Evolutionary conservation across 2,888 invertebrate genomes (phyloP).

Genomic region (Conops quadrifasciatus): DNA sequence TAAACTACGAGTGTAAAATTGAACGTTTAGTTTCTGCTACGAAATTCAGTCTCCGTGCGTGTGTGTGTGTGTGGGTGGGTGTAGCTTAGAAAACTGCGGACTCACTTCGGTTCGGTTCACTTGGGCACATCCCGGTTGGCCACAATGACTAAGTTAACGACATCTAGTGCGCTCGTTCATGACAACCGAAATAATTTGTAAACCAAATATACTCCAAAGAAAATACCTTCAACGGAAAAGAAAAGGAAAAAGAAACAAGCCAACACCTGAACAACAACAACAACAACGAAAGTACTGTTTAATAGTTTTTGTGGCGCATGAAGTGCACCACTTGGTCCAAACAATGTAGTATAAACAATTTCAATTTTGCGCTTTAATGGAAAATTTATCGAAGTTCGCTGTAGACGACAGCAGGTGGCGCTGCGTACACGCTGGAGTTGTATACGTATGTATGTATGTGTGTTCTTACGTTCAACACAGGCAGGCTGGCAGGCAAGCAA

Average conservation of each 20-base stretch:
- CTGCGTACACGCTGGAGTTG: background rate
- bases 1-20: no score
- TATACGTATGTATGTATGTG: background rate
- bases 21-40: no score
- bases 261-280: background rate
- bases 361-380: conserved; percentile 27
- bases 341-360: conserved; percentile 22
- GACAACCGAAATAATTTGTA: background rate
- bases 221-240: background rate
- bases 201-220: background rate
- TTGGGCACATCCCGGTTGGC: no score
- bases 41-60: no score
- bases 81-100: no score
- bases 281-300: background rate
- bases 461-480: background rate
- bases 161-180: background rate
- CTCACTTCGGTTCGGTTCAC: no score
- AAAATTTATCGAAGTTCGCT: conserved; percentile 19
- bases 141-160: background rate
- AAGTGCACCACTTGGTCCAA: background rate
- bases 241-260: background rate
- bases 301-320: background rate
- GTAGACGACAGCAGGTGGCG: conserved; percentile 14
- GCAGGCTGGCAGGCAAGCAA: background rate
- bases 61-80: no score